Base-by-base conservation (phyloP, 2,888 invertebrate genomes). In the Linyphia triangularis region DNA sequence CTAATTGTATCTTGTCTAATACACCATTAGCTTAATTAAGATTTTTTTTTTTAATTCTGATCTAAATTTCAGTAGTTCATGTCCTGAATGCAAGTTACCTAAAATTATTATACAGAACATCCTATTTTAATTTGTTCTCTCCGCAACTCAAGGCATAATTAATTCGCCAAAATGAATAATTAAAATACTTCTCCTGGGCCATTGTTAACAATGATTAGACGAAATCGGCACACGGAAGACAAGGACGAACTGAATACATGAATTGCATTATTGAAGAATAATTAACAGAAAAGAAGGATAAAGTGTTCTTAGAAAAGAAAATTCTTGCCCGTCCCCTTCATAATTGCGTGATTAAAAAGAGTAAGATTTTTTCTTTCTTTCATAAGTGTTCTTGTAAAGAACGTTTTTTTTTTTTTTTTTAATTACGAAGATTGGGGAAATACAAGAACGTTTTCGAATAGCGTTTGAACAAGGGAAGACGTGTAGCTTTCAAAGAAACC, bases 171-270 rank as follows among this genome's bases (percentile, higher is more conserved):
- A 73, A 73, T 73, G 73, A 73, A 73, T 73, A 73, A 73, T 73
- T 73, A 57, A 73, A 73, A 70, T n/a, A 73, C 30, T 59, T 33
- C 22, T n/a, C n/a, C 30, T 51, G 51, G 24, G 73, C 73, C 59
- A 73, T 73, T 73, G 73, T 73, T 73, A 73, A 73, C 73, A 73
- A 73, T 73, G 73, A 73, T 73, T 73, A 30, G 73, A 57, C 51
- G 57, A 59, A 73, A 73, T 73, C 30, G 59, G 73, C 57, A 72
- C 70, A 43, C 70, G 43, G 2, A 30, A 30, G 30, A 73, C 57
- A 59, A 73, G 33, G 1, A 33, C 73, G n/a, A 33, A 33, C 28
- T 19, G 73, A 73, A 73, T 73, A 73, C 57, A 73, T 73, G 73
- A 73, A 59, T 73, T 28, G 57, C 73, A 33, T 73, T 73, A 73